These are phyloP conservation scores for Lepidocyrtinus sp. DNA, from an alignment of 2,888 invertebrate species.

Conservation along the genomic window DNA sequence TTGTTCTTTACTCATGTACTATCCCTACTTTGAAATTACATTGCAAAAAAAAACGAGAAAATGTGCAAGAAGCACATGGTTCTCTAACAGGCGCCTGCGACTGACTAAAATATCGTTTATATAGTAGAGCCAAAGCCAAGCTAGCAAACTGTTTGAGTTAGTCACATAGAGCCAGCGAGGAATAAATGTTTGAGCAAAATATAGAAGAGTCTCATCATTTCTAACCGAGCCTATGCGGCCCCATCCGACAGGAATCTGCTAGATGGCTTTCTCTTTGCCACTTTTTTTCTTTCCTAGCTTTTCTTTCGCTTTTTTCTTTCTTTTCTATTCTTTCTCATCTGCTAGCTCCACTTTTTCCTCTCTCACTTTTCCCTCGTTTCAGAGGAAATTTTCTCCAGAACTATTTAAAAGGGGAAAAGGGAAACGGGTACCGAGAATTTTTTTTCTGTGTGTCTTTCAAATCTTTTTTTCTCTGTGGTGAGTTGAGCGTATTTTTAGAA, in stretches of 20 bases:
- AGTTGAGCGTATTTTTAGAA: not conserved
- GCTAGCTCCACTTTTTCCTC: slow-evolving; percentile 14
- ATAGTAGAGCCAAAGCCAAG: not conserved
- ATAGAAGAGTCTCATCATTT: slow-evolving; percentile 47
- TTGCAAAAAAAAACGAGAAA: not conserved
- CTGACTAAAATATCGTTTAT: slow-evolving; percentile 48
- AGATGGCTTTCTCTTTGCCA: slow-evolving; percentile 45
- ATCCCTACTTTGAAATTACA: not conserved
- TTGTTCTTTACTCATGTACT: not conserved
- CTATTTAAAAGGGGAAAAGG: slow-evolving; percentile 47
- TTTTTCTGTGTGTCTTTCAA: slow-evolving; percentile 9
- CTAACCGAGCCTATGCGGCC: slow-evolving; percentile 60
- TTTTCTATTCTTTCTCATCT: slow-evolving; percentile 42
- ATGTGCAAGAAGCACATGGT: slow-evolving; percentile 64
- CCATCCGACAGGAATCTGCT: slow-evolving; percentile 53
- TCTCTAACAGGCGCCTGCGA: slow-evolving; percentile 66
- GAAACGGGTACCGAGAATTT: slow-evolving; percentile 45
- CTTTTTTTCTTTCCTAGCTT: too few relatives aligned
- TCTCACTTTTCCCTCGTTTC: slow-evolving; percentile 2
- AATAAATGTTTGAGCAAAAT: slow-evolving; percentile 33
- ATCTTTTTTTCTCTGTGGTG: slow-evolving; percentile 7
- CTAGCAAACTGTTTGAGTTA: not conserved
- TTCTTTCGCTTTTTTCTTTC: slow-evolving; percentile 43
- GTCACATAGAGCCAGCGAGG: slow-evolving; percentile 16
- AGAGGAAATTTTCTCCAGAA: slow-evolving; percentile 37